phyloP scores from a whole-genome alignment of 2,888 invertebrate species.

The Orthosia gothica region DNA sequence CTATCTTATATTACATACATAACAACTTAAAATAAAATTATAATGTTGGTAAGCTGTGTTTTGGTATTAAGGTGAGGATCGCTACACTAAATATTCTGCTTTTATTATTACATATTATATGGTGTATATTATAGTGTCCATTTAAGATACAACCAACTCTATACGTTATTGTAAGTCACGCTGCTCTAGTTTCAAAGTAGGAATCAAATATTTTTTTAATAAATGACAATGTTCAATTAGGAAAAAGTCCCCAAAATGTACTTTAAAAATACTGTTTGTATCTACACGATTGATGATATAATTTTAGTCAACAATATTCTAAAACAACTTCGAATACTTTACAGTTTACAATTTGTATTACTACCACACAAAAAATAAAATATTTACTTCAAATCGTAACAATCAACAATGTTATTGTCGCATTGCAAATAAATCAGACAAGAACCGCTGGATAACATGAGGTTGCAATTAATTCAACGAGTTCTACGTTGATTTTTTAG shows the following conservation, averaged over 20 bases:
- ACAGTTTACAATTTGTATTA: conserved; percentile 71
- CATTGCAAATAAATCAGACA: conserved; percentile 72
- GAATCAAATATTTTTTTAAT: conserved; percentile 53
- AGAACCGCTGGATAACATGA: conserved; percentile 30
- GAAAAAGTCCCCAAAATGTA: conserved; percentile 59
- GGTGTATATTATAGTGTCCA: conserved; percentile 56
- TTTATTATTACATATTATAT: conserved; percentile 60
- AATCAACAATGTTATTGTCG: conserved; percentile 78
- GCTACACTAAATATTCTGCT: conserved; percentile 82
- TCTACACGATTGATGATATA: conserved; percentile 67
- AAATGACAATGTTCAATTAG: conserved; percentile 49
- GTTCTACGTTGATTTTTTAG: conserved; percentile 66
- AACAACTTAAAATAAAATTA: conserved; percentile 89
- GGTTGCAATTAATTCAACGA: conserved; percentile 29
- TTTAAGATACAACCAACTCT: conserved; percentile 54
- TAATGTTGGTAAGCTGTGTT: conserved; percentile 91
- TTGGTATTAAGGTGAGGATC: conserved; percentile 91
- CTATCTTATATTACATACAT: conserved; percentile 87
- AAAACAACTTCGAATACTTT: conserved; percentile 79
- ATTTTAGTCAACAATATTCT: conserved; percentile 73
- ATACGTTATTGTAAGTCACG: conserved; percentile 61
- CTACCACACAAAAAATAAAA: conserved; percentile 81
- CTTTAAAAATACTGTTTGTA: conserved; percentile 70
- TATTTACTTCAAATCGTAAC: conserved; percentile 81
- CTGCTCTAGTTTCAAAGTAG: conserved; percentile 63